These are phyloP conservation scores for Nesoenas mayeri DNA, from an alignment of 2,113 vertebrate species.

Conservation along the genomic window DNA sequence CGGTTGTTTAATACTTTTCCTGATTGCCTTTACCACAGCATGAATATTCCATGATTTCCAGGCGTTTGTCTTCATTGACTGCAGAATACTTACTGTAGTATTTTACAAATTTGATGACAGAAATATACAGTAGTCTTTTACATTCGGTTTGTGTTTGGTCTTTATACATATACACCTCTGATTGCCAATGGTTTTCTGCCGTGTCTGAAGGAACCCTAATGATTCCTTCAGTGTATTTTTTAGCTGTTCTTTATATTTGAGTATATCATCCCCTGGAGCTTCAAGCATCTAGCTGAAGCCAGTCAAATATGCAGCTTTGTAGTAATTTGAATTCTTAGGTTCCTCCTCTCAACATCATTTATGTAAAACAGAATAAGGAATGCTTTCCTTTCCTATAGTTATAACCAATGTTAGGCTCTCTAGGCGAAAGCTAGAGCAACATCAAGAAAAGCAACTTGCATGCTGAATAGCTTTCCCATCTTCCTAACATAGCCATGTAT, in stretches of 20 bases:
- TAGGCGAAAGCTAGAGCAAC: not conserved
- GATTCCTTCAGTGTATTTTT: not conserved
- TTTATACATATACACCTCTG: not conserved
- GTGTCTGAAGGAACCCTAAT: not conserved
- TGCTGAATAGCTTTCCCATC: not conserved
- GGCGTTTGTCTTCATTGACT: not conserved
- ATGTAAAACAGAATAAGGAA: not conserved
- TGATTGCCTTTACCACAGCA: not conserved
- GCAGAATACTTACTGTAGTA: not conserved
- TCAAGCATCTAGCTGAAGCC: not conserved
- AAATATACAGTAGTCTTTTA: not conserved
- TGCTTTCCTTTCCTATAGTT: not conserved
- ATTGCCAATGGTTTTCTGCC: not conserved
- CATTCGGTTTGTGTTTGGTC: not conserved
- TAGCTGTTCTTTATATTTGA: not conserved
- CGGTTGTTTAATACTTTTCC: not conserved
- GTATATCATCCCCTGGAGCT: not conserved
- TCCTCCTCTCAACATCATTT: not conserved
- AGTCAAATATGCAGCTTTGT: not conserved
- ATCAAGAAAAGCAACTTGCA: not conserved
- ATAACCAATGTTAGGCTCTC: not conserved
- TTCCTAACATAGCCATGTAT: not conserved
- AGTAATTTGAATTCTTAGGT: not conserved
- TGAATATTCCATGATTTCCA: not conserved
- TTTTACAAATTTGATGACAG: not conserved